Conservation (phyloP, 2,888 invertebrate species). For the Drosophila eohydei region DNA sequence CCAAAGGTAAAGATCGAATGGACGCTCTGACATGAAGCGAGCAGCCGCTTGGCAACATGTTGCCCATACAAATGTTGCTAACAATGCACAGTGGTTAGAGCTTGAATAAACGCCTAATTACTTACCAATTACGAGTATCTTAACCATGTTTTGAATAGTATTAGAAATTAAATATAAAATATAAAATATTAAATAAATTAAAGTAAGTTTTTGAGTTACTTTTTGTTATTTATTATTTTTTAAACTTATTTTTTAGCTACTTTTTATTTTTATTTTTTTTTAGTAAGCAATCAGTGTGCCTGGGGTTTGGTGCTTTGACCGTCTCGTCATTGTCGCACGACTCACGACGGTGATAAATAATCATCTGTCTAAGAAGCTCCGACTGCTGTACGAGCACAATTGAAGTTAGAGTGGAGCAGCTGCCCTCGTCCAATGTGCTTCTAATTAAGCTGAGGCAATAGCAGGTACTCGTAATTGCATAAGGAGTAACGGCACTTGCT, state of each 20-base stretch:
- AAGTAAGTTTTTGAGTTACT: not conserved
- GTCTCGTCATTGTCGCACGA: conserved; percentile 78
- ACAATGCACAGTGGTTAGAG: conserved; percentile 50
- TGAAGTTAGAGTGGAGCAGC: conserved; percentile 27
- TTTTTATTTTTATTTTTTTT: not conserved
- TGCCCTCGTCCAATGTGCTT: conserved; percentile 36
- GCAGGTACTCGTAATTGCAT: conserved; percentile 75
- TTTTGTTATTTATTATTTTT: not conserved
- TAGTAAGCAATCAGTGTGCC: conserved; percentile 30
- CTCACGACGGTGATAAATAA: conserved; percentile 81
- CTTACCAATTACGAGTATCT: not conserved
- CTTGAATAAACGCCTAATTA: not conserved
- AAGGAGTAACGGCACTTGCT: conserved; percentile 73
- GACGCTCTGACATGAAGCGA: conserved; percentile 32
- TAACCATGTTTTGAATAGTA: not conserved
- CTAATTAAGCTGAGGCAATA: conserved; percentile 74
- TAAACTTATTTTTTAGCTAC: not conserved
- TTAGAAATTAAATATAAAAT: too few relatives aligned
- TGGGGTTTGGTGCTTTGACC: conserved; percentile 21
- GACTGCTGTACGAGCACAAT: conserved; percentile 21
- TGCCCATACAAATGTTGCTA: conserved; percentile 68
- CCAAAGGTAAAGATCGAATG: conserved; percentile 55
- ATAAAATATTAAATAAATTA: too few relatives aligned
- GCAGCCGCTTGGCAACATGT: conserved; percentile 50
- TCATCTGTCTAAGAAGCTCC: conserved; percentile 61